phyloP scores from a whole-genome alignment of 1,140 invertebrate species.

The Drosophila sp. region DNA sequence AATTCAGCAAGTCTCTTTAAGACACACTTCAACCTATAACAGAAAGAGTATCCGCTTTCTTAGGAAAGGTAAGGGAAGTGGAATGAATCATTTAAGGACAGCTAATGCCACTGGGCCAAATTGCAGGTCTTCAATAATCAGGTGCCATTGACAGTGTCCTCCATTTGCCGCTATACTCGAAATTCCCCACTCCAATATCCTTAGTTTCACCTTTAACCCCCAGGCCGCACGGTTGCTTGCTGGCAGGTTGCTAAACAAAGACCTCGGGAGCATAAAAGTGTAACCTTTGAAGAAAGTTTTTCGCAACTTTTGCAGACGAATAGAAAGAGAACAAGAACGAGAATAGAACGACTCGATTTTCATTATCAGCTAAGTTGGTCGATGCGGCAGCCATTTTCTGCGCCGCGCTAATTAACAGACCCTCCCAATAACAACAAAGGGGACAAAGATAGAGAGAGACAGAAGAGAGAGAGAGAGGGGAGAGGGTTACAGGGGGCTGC shows the following conservation, averaged over 20 bases:
- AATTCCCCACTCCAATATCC: neutral
- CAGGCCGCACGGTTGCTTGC: too few relatives aligned
- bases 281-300: slow-evolving; percentile 81
- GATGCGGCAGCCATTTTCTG: slow-evolving; percentile 69
- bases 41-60: too few relatives aligned
- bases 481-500: neutral
- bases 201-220: neutral
- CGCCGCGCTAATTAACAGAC: slow-evolving; percentile 75
- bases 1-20: too few relatives aligned
- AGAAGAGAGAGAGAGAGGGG: neutral
- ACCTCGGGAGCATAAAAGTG: slow-evolving; percentile 62
- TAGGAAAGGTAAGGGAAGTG: neutral
- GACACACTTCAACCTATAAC: too few relatives aligned
- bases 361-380: slow-evolving; percentile 77
- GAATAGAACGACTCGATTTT: slow-evolving; percentile 64
- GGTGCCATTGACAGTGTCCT: slow-evolving; percentile 67
- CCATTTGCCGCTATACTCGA: neutral
- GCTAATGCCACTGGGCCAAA: slow-evolving; percentile 28
- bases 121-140: slow-evolving; percentile 70
- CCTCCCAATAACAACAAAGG: slow-evolving; percentile 33
- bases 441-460: neutral
- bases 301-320: slow-evolving; percentile 66
- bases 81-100: slow-evolving; percentile 10
- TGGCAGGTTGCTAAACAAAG: slow-evolving; percentile 43
- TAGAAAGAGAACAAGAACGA: neutral